phyloP scores from a whole-genome alignment of 2,797 vertebrate genomes.

The Picus viridis region DNA sequence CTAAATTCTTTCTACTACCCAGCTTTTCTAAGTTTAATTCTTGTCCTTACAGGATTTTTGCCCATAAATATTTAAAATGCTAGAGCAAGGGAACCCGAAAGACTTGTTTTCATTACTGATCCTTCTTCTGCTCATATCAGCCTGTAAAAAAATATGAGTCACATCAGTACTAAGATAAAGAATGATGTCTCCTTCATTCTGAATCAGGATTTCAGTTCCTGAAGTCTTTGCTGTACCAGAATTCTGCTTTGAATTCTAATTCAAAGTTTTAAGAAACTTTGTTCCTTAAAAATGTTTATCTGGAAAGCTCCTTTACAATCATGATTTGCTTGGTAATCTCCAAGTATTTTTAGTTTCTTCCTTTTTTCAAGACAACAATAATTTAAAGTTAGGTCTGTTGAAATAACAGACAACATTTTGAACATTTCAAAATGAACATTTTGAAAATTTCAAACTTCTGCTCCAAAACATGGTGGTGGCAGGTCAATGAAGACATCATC shows the following conservation, averaged over 20 bases:
- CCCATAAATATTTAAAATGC: background rate
- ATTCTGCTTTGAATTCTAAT: background rate
- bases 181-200: background rate
- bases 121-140: background rate
- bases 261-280: background rate
- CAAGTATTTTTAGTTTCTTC: background rate
- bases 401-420: background rate
- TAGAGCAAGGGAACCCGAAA: background rate
- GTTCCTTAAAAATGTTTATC: background rate
- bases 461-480: background rate
- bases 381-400: background rate
- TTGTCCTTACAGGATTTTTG: background rate
- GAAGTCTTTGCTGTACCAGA: background rate
- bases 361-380: background rate
- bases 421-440: no score
- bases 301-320: background rate
- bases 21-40: background rate
- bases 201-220: background rate
- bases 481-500: background rate
- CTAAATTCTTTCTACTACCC: background rate
- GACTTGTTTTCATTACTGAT: background rate
- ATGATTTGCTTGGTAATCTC: background rate
- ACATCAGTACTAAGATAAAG: background rate
- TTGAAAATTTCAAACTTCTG: background rate
- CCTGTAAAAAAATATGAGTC: background rate